Conservation (phyloP, 2,888 invertebrate genomes). For the Tuberolachnus salignus region DNA sequence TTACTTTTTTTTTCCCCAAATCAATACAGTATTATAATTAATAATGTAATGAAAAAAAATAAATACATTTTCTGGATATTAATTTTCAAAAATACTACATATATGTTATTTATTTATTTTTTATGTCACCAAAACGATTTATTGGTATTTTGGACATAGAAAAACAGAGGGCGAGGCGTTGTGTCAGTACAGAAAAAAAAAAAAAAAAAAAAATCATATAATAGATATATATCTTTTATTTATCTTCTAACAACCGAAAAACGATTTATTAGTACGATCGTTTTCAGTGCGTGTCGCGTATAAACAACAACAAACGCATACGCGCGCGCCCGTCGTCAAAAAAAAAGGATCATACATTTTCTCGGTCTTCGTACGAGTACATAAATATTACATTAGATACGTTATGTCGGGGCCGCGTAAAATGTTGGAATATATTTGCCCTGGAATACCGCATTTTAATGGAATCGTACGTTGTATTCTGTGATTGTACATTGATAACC, state of each 20-base stretch:
- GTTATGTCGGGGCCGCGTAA: background rate
- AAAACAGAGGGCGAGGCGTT: background rate
- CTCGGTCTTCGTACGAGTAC: too few species aligned
- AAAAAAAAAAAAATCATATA: too few species aligned
- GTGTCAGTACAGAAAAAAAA: background rate
- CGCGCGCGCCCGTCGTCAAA: background rate
- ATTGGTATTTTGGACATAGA: background rate
- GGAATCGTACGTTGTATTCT: too few species aligned
- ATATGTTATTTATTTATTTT: too few species aligned
- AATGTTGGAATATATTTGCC: too few species aligned
- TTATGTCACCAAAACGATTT: constrained; percentile 1
- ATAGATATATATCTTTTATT: background rate
- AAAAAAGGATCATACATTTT: background rate
- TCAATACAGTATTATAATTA: too few species aligned
- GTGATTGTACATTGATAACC: too few species aligned
- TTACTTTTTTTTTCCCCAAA: too few species aligned
- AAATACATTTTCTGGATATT: background rate
- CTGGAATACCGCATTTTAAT: too few species aligned
- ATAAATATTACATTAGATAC: background rate
- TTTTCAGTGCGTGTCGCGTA: constrained; percentile 2
- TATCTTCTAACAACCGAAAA: background rate
- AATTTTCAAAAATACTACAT: background rate
- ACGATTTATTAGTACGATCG: constrained; percentile 20
- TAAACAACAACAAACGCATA: background rate
- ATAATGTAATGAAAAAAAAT: background rate